Percentiles rank a stretch among this genome's conserved stretches.
phyloP scores from a whole-genome alignment of 1,140 invertebrate species.

The Lethocerus indicus region DNA sequence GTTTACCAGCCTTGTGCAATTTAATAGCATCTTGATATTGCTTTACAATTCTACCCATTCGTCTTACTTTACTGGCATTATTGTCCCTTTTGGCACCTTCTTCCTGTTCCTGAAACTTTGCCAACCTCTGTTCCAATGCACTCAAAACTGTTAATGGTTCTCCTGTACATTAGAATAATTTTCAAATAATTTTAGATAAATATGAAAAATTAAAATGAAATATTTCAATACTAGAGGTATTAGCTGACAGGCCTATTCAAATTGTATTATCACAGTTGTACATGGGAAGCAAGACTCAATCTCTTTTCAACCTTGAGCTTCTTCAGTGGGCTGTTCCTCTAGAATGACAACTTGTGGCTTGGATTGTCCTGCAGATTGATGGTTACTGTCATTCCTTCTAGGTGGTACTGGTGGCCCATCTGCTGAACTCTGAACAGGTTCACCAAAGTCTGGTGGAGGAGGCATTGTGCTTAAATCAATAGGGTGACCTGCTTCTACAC shows the following conservation, averaged over 20 bases:
- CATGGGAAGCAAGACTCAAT: neutral
- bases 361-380: too few species aligned
- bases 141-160: conserved; percentile 45
- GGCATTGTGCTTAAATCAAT: conserved; percentile 77
- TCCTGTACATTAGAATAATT: conserved; percentile 9
- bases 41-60: conserved; percentile 83
- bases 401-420: neutral
- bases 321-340: neutral
- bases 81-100: conserved; percentile 54
- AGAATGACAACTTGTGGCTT: too few species aligned
- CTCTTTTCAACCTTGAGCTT: neutral
- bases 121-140: conserved; percentile 66
- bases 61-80: conserved; percentile 68
- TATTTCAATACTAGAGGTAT: neutral
- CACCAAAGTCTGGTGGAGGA: conserved; percentile 36
- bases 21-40: conserved; percentile 86
- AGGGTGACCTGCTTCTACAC: conserved; percentile 49
- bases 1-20: conserved; percentile 52
- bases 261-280: neutral
- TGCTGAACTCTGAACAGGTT: too few species aligned
- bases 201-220: neutral
- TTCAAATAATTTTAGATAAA: neutral
- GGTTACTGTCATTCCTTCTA: too few species aligned
- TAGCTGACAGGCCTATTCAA: neutral
- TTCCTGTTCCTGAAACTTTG: conserved; percentile 55